Conservation (phyloP, 1,140 invertebrate species). For the Zophobas atratus region DNA sequence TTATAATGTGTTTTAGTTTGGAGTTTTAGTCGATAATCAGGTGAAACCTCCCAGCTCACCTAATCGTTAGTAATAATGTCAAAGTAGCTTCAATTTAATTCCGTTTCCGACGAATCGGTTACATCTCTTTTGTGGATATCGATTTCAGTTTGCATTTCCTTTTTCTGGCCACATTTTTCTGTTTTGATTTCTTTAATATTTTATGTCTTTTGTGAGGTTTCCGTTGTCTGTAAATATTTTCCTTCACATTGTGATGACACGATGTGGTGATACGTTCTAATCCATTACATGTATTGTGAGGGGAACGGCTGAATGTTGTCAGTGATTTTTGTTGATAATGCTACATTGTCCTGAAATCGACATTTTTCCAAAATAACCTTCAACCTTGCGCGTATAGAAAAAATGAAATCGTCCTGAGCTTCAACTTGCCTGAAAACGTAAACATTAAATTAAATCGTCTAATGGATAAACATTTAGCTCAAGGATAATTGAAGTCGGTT, state of each 20-base stretch:
- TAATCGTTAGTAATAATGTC: conserved; percentile 1
- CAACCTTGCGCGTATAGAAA: too few relatives aligned
- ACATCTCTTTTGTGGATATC: conserved; percentile 27
- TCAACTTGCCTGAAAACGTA: neutral
- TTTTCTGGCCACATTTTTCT: conserved; percentile 10
- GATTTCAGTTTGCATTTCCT: conserved; percentile 14
- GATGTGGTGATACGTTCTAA: neutral
- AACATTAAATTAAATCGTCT: conserved; percentile 27
- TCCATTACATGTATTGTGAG: neutral
- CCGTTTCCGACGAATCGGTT: conserved; percentile 14
- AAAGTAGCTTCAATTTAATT: conserved; percentile 24
- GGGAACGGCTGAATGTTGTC: neutral
- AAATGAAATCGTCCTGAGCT: neutral
- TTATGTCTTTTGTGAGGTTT: neutral
- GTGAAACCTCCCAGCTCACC: too few relatives aligned
- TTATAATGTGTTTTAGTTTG: too few relatives aligned
- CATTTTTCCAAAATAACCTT: too few relatives aligned
- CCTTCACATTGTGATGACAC: too few relatives aligned
- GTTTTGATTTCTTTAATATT: neutral
- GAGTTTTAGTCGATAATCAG: too few relatives aligned
- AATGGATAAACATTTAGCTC: conserved; percentile 29
- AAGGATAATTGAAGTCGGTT: conserved; percentile 30
- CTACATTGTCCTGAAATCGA: too few relatives aligned
- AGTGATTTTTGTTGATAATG: neutral
- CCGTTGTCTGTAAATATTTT: neutral